phyloP scores from a whole-genome alignment of 2,888 invertebrate species.

The Anorthoa munda region DNA sequence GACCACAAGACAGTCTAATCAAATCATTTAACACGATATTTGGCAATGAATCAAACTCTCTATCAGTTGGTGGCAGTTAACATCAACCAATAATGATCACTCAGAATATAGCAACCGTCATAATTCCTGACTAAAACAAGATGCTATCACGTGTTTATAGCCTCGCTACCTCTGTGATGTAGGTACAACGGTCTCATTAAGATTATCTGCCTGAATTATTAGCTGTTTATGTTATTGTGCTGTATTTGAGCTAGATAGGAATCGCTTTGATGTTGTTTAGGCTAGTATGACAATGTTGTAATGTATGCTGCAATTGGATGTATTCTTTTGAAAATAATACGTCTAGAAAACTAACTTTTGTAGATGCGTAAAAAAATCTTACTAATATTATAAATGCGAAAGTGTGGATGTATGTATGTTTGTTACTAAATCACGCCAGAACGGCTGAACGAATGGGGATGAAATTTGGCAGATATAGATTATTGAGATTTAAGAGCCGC shows the following conservation, averaged over 20 bases:
- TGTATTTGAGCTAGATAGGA: conserved; percentile 27
- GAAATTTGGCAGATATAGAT: too few relatives aligned
- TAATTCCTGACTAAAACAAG: conserved; percentile 24
- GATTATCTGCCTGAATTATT: conserved; percentile 52
- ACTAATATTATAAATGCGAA: too few relatives aligned
- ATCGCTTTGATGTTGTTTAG: conserved; percentile 13
- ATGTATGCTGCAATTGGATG: background rate
- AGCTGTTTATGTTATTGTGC: conserved; percentile 46
- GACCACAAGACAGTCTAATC: too few relatives aligned
- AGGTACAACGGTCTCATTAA: conserved; percentile 46
- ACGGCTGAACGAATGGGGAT: too few relatives aligned
- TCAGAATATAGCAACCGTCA: conserved; percentile 12
- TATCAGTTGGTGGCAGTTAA: too few relatives aligned
- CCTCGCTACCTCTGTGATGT: conserved; percentile 14
- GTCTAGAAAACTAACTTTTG: too few relatives aligned
- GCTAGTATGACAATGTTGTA: background rate
- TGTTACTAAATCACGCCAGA: too few relatives aligned
- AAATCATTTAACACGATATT: background rate
- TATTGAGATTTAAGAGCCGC: too few relatives aligned
- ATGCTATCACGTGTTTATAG: conserved; percentile 39
- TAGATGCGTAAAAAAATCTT: too few relatives aligned
- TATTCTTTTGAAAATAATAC: too few relatives aligned
- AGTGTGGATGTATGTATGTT: too few relatives aligned
- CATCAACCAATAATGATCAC: conserved; percentile 8
- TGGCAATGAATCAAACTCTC: background rate